Evolutionary conservation across 1,140 invertebrate genomes (phyloP).

Genomic region (Elysia chlorotica): DNA sequence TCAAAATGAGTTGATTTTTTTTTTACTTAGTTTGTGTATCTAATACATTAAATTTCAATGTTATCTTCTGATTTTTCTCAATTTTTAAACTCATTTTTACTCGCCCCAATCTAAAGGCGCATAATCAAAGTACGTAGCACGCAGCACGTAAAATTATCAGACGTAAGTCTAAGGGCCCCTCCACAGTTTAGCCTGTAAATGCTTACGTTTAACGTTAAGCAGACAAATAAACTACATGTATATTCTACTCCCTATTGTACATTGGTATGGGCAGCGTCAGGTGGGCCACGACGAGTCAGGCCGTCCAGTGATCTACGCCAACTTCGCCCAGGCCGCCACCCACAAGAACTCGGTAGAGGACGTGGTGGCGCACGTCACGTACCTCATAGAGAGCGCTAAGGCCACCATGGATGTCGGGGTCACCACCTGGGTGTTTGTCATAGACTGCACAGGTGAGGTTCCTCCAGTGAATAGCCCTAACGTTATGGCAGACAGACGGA

Average conservation of each 20-base stretch:
- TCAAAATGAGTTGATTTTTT: neutral
- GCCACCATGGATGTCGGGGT: constrained; percentile 47
- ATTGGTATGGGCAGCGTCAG: constrained; percentile 47
- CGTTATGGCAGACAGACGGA: neutral
- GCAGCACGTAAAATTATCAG: neutral
- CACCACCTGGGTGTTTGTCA: constrained; percentile 54
- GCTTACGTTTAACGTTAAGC: neutral
- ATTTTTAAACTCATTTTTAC: neutral
- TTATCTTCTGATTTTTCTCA: neutral
- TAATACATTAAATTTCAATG: too few relatives aligned
- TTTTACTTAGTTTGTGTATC: too few relatives aligned
- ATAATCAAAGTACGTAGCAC: neutral
- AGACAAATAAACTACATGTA: neutral
- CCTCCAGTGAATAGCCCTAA: neutral
- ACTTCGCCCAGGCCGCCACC: constrained; percentile 46
- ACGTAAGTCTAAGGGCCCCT: neutral
- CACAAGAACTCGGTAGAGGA: constrained; percentile 46
- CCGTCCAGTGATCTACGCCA: constrained; percentile 54
- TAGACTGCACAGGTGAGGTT: constrained; percentile 52
- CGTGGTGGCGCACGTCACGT: constrained; percentile 47
- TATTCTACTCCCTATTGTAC: neutral
- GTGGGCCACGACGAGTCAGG: constrained; percentile 56
- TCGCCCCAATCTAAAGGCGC: neutral
- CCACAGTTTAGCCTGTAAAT: neutral
- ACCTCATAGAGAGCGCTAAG: constrained; percentile 57